Conservation (phyloP, 2,113 vertebrate species). For the Hiodon alosoides region DNA sequence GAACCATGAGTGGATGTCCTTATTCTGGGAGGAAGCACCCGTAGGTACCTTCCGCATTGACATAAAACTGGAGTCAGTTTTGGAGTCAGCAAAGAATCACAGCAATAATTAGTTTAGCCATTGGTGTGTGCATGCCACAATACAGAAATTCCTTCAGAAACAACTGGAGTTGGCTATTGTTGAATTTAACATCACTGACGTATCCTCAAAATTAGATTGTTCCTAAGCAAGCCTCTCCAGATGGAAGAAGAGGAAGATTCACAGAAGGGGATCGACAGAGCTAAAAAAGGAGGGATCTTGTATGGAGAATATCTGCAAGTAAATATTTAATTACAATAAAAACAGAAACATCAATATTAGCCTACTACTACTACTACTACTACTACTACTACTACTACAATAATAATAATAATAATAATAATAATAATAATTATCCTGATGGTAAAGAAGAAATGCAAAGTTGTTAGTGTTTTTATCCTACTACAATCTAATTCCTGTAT, state of each 20-base stretch:
- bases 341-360: too few relatives aligned
- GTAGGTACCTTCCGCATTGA: conserved; percentile 61
- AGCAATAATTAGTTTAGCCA: not conserved
- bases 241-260: conserved; percentile 65
- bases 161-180: not conserved
- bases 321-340: conserved; percentile 25
- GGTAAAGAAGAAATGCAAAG: not conserved
- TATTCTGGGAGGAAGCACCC: conserved; percentile 66
- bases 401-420: not conserved
- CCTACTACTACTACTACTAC: too few relatives aligned
- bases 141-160: not conserved
- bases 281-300: conserved; percentile 76
- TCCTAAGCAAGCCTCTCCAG: conserved; percentile 60
- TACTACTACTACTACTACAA: not conserved
- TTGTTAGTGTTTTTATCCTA: not conserved
- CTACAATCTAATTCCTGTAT: too few relatives aligned
- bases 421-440: not conserved
- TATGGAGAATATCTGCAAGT: conserved; percentile 89
- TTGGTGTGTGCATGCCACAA: too few relatives aligned
- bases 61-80: not conserved
- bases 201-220: conserved; percentile 49
- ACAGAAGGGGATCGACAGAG: conserved; percentile 77
- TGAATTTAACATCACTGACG: not conserved
- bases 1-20: conserved; percentile 82
- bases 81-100: not conserved